A percentile compares a stretch with the other conserved stretches of the same genome.
phyloP scores from a whole-genome alignment of 92 coral and sea anemone genomes.

The Metridium senile region DNA sequence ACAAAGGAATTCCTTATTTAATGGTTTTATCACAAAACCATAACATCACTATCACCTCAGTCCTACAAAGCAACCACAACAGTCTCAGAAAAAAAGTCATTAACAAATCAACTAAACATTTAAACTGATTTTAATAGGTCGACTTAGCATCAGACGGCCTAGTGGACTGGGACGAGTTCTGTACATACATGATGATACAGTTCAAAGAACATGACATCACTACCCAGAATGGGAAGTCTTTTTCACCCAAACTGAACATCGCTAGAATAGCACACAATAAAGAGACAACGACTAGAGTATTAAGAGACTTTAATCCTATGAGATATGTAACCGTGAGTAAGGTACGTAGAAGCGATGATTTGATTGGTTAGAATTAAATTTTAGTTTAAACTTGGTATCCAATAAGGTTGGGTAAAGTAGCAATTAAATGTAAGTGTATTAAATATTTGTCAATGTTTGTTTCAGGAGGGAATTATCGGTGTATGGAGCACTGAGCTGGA shows the following conservation, averaged over 20 bases:
- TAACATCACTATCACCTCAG: too few relatives aligned
- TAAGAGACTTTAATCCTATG: slow-evolving; percentile 85
- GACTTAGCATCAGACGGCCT: slow-evolving; percentile 95
- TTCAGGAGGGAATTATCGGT: slow-evolving; percentile 95
- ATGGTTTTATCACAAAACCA: too few relatives aligned
- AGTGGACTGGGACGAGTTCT: slow-evolving; percentile 98
- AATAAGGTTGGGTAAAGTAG: too few relatives aligned
- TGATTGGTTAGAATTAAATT: too few relatives aligned
- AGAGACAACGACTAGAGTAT: slow-evolving; percentile 85
- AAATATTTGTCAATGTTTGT: too few relatives aligned
- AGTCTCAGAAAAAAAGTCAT: too few relatives aligned
- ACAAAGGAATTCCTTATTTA: too few relatives aligned
- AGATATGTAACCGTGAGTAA: slow-evolving; percentile 94
- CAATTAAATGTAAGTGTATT: too few relatives aligned
- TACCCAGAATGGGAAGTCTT: slow-evolving; percentile 46
- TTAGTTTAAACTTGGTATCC: too few relatives aligned
- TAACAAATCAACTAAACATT: too few relatives aligned
- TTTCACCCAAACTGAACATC: slow-evolving; percentile 78
- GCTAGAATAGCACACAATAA: slow-evolving; percentile 80
- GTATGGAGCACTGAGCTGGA: slow-evolving; percentile 95
- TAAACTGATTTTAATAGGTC: slow-evolving; percentile 65
- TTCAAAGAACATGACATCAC: slow-evolving; percentile 82
- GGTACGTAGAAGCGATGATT: slow-evolving; percentile 64
- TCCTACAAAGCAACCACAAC: too few relatives aligned
- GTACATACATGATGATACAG: slow-evolving; percentile 90